phyloP scores from a whole-genome alignment of 2,113 vertebrate genomes.

The Prietella phreatophila region DNA sequence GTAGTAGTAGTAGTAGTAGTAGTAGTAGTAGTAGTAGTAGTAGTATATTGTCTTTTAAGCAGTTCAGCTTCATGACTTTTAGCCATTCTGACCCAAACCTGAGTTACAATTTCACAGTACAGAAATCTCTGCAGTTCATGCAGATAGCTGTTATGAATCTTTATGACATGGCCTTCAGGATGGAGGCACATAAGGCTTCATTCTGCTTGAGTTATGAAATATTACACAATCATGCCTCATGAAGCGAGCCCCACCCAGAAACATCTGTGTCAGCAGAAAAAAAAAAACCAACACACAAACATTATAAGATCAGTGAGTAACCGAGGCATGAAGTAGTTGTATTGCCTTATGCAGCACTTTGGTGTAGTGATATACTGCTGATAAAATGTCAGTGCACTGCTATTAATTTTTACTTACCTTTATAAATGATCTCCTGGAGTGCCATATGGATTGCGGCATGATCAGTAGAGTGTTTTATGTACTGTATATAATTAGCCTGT shows the following conservation, averaged over 20 bases:
- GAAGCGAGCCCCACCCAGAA: background rate
- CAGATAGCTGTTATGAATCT: slow-evolving; percentile 25
- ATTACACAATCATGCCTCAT: slow-evolving; percentile 30
- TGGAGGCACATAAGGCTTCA: slow-evolving; percentile 32
- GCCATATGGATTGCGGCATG: background rate
- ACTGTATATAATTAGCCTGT: background rate
- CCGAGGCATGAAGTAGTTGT: background rate
- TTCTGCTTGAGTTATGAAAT: slow-evolving; percentile 28
- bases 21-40: too few species aligned
- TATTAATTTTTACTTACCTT: background rate
- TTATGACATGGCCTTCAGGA: background rate
- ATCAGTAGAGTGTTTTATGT: background rate
- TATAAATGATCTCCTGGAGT: background rate
- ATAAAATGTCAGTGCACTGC: background rate
- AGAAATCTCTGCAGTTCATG: slow-evolving; percentile 13
- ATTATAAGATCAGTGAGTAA: background rate
- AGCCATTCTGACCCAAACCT: slow-evolving; percentile 13
- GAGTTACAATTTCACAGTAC: background rate
- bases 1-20: too few species aligned
- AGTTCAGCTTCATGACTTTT: slow-evolving; percentile 1
- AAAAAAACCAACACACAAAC: background rate
- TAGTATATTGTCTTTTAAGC: background rate
- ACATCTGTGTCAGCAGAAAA: slow-evolving; percentile 6
- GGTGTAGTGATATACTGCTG: background rate
- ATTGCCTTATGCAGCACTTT: background rate